phyloP scores from a whole-genome alignment of 2,888 invertebrate genomes.

The Nematopogon swammerdamellus region DNA sequence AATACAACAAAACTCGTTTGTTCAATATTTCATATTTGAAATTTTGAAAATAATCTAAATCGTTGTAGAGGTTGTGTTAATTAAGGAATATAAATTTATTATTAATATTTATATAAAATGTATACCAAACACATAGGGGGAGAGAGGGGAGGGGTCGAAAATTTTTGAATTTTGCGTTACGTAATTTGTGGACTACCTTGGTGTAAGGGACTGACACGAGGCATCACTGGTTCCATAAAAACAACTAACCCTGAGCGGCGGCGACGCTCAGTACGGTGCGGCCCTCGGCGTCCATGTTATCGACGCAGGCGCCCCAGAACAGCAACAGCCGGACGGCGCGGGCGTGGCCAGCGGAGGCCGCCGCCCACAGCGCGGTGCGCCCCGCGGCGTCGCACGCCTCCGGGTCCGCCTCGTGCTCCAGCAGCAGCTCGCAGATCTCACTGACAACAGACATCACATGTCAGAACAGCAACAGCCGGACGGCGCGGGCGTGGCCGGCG shows the following conservation, averaged over 20 bases:
- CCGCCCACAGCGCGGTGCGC: conserved; percentile 87
- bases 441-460: conserved; percentile 28
- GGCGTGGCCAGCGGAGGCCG: conserved; percentile 90
- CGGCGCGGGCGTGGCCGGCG: conserved; percentile 85
- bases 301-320: conserved; percentile 95
- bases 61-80: no score
- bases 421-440: conserved; percentile 85
- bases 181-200: no score
- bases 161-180: no score
- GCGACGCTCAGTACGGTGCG: conserved; percentile 85
- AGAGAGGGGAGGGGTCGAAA: no score
- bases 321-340: conserved; percentile 80
- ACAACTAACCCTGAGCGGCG: conserved; percentile 70
- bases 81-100: no score
- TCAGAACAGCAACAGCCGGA: conserved; percentile 70
- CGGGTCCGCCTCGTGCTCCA: conserved; percentile 91
- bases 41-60: no score
- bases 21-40: no score
- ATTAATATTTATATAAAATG: no score
- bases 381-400: conserved; percentile 82
- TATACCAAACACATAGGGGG: no score
- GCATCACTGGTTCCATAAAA: no score
- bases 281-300: conserved; percentile 92
- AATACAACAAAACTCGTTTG: no score
- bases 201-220: no score